These are phyloP conservation scores for Teleogryllus oceanicus DNA, from an alignment of 2,888 invertebrate genomes.

Conservation along the genomic window DNA sequence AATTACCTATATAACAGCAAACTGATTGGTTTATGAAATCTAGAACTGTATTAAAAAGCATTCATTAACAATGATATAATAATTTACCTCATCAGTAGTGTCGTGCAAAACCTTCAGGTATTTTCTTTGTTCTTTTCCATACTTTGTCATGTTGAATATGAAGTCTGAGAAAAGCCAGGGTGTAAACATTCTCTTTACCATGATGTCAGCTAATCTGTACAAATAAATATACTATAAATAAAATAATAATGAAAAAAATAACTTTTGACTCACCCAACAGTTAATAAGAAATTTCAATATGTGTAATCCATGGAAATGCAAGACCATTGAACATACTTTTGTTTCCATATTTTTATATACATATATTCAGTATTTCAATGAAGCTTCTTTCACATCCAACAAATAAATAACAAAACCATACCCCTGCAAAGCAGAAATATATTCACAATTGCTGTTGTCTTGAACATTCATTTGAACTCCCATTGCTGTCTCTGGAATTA, in stretches of 20 bases:
- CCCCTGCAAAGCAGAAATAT: slow-evolving; percentile 46
- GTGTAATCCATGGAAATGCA: too few relatives aligned
- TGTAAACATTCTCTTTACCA: slow-evolving; percentile 26
- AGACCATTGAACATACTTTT: too few relatives aligned
- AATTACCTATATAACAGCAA: slow-evolving; percentile 21
- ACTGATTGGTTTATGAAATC: too few relatives aligned
- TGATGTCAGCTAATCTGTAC: slow-evolving; percentile 26
- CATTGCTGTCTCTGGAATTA: slow-evolving; percentile 52
- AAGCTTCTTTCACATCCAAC: too few relatives aligned
- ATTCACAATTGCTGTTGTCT: slow-evolving; percentile 43
- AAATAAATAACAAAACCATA: slow-evolving; percentile 36
- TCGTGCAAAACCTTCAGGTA: slow-evolving; percentile 29
- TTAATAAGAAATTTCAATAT: too few relatives aligned
- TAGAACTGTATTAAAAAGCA: too few relatives aligned
- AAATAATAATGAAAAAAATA: not conserved
- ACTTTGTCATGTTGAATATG: slow-evolving; percentile 21
- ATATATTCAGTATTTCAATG: too few relatives aligned
- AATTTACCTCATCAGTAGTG: slow-evolving; percentile 24
- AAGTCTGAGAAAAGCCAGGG: slow-evolving; percentile 30
- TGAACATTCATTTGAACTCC: slow-evolving; percentile 50
- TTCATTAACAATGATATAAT: too few relatives aligned
- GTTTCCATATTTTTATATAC: too few relatives aligned
- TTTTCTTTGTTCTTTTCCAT: slow-evolving; percentile 27
- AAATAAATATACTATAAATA: not conserved
- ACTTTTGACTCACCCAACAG: too few relatives aligned